phyloP scores from a whole-genome alignment of 2,888 invertebrate genomes.

The Ichneumon xanthorius region DNA sequence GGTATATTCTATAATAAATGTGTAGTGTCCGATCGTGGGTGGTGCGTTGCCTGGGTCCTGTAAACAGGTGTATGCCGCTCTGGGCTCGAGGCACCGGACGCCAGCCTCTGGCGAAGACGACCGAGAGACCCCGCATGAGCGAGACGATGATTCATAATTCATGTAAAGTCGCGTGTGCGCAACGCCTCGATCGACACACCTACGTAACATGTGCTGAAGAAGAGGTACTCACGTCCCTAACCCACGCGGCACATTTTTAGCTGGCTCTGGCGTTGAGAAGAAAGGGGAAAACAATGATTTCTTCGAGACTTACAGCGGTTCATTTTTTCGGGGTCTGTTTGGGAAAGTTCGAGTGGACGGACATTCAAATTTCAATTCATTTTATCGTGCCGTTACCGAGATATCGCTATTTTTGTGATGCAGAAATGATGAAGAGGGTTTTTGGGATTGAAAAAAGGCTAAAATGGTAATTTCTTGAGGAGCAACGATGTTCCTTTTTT shows the following conservation, averaged over 20 bases:
- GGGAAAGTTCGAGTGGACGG: background rate
- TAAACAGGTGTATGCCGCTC: slow-evolving; percentile 76
- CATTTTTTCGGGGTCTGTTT: background rate
- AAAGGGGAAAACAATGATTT: background rate
- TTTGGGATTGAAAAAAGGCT: no score
- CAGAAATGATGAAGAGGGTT: no score
- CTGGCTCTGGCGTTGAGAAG: background rate
- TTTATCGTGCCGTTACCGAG: background rate
- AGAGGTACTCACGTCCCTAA: slow-evolving; percentile 38
- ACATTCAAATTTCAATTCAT: background rate
- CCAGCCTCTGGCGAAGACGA: slow-evolving; percentile 38
- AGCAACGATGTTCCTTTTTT: no score
- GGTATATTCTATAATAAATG: slow-evolving; percentile 14
- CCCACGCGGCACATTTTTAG: background rate
- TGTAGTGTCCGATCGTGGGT: slow-evolving; percentile 70
- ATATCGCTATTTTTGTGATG: no score
- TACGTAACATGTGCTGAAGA: slow-evolving; percentile 61
- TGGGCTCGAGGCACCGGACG: slow-evolving; percentile 41
- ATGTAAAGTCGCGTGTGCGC: slow-evolving; percentile 70
- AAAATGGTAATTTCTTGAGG: no score
- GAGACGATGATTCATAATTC: slow-evolving; percentile 72
- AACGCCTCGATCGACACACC: slow-evolving; percentile 69
- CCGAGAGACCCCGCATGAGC: slow-evolving; percentile 25
- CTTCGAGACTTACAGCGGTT: background rate
- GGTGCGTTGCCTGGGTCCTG: slow-evolving; percentile 69